Evolutionary conservation across 1,140 invertebrate species (phyloP), one percentile per base, ranked within the genome.

Genomic region (Manduca sexta): DNA sequence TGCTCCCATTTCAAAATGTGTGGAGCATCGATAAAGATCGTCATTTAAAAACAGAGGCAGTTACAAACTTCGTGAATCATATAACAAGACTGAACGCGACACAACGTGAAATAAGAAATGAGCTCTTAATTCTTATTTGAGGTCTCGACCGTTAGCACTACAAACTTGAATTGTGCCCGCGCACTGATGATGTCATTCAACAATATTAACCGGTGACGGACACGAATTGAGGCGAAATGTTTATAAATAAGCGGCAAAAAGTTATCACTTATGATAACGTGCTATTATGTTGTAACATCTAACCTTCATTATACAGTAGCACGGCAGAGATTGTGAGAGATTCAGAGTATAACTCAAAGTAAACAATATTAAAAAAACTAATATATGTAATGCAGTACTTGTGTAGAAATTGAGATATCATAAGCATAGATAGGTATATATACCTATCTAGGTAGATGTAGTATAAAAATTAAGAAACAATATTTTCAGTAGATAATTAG

Each of bases 151-250:
- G 67, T 76, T 73, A 70, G 17, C 45, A 56, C 56, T 21, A 18
- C 7, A 56, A 63, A 53, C 52, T 58, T 53, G 51, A 49, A 54
- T 50, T 44, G 39, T 39, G 12, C 30, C 33, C 42, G 16, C 31
- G 10, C 15, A 15, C 31, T 37, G 53, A 73, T 79, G 75, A 82
- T 77, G 78, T 82, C 78, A 82, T 46, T 51, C 2, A 11, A 45
- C 53, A 66, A 71, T 67, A 67, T 66, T 61, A 52, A 49, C 49
- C 41, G 21, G 44, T 56, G 49, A 59, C 52, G 48, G 51, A 49
- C 55, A 46, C 48, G 42, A 52, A 49, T 53, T 64, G 51, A 49
- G 57, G 45, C 48, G 42, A 52, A 49, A 56, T 64, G 56, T 61
- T 63, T 59, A 47, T 37, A 51, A 47, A 34, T 49, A 61, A 51